A percentile compares a stretch with the other conserved stretches of the same genome.
Conservation (phyloP, 1,140 invertebrate genomes). For the Lethrus apterus region DNA sequence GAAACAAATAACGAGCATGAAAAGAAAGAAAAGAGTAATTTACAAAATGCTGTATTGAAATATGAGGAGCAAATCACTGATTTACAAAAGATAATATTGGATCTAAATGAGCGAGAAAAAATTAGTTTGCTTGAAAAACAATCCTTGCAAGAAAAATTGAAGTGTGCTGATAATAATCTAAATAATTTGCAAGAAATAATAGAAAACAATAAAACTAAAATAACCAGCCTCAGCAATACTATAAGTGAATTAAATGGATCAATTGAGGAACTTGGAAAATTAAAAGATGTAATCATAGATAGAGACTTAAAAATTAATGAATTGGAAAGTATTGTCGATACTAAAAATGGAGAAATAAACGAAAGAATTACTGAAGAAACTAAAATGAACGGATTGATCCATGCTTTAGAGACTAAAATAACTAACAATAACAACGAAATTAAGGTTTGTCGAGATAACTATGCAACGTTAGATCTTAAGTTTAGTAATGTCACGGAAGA, state of each 20-base stretch:
- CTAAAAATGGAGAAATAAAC: constrained; percentile 5
- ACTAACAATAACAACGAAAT: not conserved
- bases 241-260: constrained; percentile 5
- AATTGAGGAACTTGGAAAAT: constrained; percentile 4
- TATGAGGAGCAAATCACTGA: constrained; percentile 4
- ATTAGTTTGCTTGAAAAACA: constrained; percentile 3
- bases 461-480: no score
- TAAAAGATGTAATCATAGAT: constrained; percentile 4
- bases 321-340: not conserved
- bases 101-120: constrained; percentile 1
- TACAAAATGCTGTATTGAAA: constrained; percentile 1
- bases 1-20: not conserved
- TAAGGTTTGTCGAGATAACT: not conserved
- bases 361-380: constrained; percentile 1
- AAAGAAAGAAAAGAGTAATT: constrained; percentile 2
- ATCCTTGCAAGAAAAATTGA: not conserved
- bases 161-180: not conserved
- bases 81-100: not conserved
- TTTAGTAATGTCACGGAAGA: no score
- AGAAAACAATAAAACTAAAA: constrained; percentile 6
- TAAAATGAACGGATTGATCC: not conserved
- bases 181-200: constrained; percentile 3
- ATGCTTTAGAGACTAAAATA: no score
- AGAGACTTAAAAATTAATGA: constrained; percentile 3
- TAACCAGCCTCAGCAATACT: constrained; percentile 3